Evolutionary conservation across 2,797 vertebrate genomes (phyloP), one percentile per base, ranked within the genome.

Genomic region (Spea hammondii): DNA sequence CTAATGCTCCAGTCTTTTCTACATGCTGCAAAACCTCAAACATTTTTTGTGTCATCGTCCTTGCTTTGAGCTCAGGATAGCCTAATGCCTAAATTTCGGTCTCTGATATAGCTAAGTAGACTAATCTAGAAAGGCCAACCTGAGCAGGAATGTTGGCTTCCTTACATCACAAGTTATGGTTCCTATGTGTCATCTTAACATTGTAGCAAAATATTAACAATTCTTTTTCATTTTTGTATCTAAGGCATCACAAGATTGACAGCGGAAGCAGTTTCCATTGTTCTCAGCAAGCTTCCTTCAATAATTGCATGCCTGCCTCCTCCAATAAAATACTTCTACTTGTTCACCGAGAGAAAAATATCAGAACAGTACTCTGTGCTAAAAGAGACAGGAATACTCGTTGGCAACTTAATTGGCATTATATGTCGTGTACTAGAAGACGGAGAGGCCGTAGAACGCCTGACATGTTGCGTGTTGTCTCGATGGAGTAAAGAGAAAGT

Each of bases 261-360:
- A 81, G 90, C 94, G 87, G 94, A 96, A 88, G 94, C 94, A 76
- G 84, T 98, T 73, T 95, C 95, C 89, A 93, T 96, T 91, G 89
- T 98, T 90, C 95, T 97, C 90, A 92, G 93, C 90, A 95, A 96
- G 90, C 92, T 98, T 88, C 95, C 96, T 83, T 91, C 91, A 62
- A 92, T 92, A 82, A 93, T 97, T 88, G 93, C 94, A 83, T 95
- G 95, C 78, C 88, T 98, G 87, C 95, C 96, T 88, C 91, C 95
- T 77, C 87, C 97, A 80, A 75, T 98, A 86, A 97, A 96, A 84
- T 95, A 92, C 90, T 93, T 99, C 84, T 97, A 97, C 93, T 90
- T 92, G 88, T 87, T 93, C 86, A 93, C 94, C 80, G 96, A 98
- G 91, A 95, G 92, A 88, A 93, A 92, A 88, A 93, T 97, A 87